These are phyloP conservation scores for Balaeniceps rex DNA, from an alignment of 2,113 vertebrate genomes.

Conservation along the genomic window DNA sequence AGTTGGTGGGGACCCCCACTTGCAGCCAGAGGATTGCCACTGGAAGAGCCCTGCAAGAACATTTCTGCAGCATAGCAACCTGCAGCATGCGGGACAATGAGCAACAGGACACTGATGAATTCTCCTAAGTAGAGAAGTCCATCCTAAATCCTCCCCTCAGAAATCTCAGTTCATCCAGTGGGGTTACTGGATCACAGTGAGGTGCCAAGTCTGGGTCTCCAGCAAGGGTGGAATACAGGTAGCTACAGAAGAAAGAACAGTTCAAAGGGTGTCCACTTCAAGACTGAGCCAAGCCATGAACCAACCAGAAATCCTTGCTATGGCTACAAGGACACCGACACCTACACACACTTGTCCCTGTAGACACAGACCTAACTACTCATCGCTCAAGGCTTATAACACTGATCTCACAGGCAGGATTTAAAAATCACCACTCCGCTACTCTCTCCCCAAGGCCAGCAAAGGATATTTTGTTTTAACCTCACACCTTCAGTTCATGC, in stretches of 20 bases:
- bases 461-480: neutral
- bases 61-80: neutral
- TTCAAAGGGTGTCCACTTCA: neutral
- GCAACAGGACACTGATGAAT: neutral
- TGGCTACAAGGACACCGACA: neutral
- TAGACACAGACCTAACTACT: neutral
- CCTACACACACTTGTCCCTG: neutral
- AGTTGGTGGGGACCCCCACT: neutral
- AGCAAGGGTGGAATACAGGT: neutral
- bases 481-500: neutral
- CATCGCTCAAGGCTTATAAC: neutral
- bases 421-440: neutral
- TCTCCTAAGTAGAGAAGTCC: neutral
- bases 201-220: neutral
- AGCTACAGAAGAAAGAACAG: neutral
- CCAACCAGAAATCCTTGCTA: neutral
- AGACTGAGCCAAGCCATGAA: neutral
- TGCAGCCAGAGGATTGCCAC: neutral
- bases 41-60: neutral
- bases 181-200: neutral
- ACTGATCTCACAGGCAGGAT: neutral
- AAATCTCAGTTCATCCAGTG: neutral
- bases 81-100: rapidly evolving
- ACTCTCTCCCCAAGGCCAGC: neutral
- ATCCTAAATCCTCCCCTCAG: neutral